Evolutionary conservation across 2,888 invertebrate genomes (phyloP).

Genomic region (Ectobius pallidus): DNA sequence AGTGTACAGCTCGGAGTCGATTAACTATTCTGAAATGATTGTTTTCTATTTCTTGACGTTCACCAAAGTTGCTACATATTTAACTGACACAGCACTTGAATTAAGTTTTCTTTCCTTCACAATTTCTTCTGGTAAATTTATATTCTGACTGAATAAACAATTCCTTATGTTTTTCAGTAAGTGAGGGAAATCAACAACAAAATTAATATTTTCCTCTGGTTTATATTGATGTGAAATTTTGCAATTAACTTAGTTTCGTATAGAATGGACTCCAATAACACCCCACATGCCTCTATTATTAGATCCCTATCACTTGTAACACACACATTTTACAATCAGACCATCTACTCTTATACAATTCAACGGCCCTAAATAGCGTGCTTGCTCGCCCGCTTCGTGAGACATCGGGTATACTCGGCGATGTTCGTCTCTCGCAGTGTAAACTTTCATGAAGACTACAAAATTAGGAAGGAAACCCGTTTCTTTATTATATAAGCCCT

Average conservation of each 20-base stretch:
- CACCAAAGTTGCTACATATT: neutral
- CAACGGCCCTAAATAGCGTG: too few relatives aligned
- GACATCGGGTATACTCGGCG: too few relatives aligned
- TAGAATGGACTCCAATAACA: slow-evolving; percentile 14
- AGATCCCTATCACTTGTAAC: neutral
- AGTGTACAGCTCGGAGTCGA: too few relatives aligned
- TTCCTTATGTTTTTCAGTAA: slow-evolving; percentile 7
- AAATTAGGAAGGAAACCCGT: too few relatives aligned
- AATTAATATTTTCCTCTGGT: slow-evolving; percentile 6
- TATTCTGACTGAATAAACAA: neutral
- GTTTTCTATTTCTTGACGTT: neutral
- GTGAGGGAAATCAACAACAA: neutral
- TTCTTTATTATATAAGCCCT: too few relatives aligned
- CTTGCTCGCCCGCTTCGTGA: too few relatives aligned
- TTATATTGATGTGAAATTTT: slow-evolving; percentile 2
- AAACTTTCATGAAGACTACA: too few relatives aligned
- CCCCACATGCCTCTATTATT: too few relatives aligned
- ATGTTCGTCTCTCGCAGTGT: too few relatives aligned
- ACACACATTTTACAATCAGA: neutral
- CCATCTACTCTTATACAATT: too few relatives aligned
- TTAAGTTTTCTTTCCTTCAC: slow-evolving; percentile 7
- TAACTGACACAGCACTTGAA: neutral
- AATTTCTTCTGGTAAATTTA: slow-evolving; percentile 5
- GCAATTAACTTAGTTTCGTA: neutral
- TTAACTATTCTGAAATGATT: neutral